A percentile compares a stretch with the other conserved stretches of the same genome.
Conservation (phyloP, 2,113 vertebrate species). For the Ciconia maguari region DNA sequence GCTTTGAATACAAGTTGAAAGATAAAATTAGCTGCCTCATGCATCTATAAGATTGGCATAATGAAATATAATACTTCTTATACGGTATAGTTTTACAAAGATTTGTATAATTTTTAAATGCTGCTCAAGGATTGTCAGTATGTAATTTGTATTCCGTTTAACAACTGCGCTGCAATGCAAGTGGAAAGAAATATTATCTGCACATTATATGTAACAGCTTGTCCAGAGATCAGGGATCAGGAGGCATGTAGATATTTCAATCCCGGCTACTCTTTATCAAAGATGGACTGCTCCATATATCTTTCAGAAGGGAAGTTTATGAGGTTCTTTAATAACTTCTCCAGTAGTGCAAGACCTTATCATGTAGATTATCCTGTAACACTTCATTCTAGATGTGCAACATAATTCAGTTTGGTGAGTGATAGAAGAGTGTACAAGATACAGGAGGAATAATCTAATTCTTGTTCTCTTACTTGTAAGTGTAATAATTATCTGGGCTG, state of each 20-base stretch:
- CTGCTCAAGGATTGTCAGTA: not conserved
- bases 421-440: not conserved
- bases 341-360: slow-evolving; percentile 39
- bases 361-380: slow-evolving; percentile 54
- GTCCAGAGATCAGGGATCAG: slow-evolving; percentile 45
- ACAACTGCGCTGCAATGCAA: not conserved
- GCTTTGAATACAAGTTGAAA: slow-evolving; percentile 33
- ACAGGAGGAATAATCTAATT: not conserved
- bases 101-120: slow-evolving; percentile 28
- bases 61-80: not conserved
- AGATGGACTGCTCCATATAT: slow-evolving; percentile 57
- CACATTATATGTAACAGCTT: slow-evolving; percentile 51
- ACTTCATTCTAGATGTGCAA: slow-evolving; percentile 14
- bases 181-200: slow-evolving; percentile 50
- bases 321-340: slow-evolving; percentile 66
- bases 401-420: not conserved
- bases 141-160: slow-evolving; percentile 2
- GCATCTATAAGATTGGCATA: not conserved
- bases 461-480: not conserved
- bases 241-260: slow-evolving; percentile 51
- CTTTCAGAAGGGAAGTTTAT: slow-evolving; percentile 63
- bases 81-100: not conserved
- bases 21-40: not conserved
- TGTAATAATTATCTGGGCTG: slow-evolving; percentile 30
- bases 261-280: slow-evolving; percentile 15